Evolutionary conservation across 2,113 vertebrate species (phyloP).

Genomic region (Leucopsar rothschildi): DNA sequence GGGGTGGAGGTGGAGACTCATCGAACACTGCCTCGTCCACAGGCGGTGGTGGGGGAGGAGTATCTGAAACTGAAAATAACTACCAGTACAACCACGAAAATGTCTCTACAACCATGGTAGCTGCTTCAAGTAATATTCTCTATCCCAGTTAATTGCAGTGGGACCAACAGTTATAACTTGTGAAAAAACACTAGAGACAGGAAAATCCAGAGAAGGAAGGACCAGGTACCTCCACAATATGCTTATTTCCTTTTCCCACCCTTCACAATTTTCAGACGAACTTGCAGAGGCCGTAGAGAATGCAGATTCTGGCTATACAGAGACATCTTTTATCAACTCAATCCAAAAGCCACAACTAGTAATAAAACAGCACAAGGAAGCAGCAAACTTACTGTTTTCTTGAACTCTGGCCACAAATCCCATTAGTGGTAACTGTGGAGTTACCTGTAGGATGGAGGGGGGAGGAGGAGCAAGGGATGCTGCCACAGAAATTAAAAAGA

Average conservation of each 20-base stretch:
- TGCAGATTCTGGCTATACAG: not conserved
- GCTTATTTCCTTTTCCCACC: not conserved
- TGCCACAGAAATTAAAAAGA: slow-evolving; percentile 75
- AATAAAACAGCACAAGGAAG: slow-evolving; percentile 70
- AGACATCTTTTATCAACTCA: not conserved
- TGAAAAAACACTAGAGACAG: not conserved
- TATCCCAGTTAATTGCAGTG: not conserved
- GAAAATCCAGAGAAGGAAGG: not conserved
- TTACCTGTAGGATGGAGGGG: slow-evolving; percentile 98
- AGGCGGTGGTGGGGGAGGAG: slow-evolving; percentile 88
- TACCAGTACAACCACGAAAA: not conserved
- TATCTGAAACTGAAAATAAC: slow-evolving; percentile 83
- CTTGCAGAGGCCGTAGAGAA: not conserved
- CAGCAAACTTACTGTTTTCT: slow-evolving; percentile 97
- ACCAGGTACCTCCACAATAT: not conserved
- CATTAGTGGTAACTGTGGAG: slow-evolving; percentile 99
- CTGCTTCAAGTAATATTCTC: not conserved
- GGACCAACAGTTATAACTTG: not conserved
- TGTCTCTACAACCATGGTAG: not conserved
- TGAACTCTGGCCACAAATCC: slow-evolving; percentile 99
- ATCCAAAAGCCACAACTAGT: slow-evolving; percentile 41
- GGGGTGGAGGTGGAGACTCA: slow-evolving; percentile 87
- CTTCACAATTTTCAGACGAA: not conserved
- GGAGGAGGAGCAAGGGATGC: slow-evolving; percentile 94
- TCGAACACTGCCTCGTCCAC: slow-evolving; percentile 86